phyloP scores from a whole-genome alignment of 2,113 vertebrate genomes.

The Oxygymnocypris stewartii region DNA sequence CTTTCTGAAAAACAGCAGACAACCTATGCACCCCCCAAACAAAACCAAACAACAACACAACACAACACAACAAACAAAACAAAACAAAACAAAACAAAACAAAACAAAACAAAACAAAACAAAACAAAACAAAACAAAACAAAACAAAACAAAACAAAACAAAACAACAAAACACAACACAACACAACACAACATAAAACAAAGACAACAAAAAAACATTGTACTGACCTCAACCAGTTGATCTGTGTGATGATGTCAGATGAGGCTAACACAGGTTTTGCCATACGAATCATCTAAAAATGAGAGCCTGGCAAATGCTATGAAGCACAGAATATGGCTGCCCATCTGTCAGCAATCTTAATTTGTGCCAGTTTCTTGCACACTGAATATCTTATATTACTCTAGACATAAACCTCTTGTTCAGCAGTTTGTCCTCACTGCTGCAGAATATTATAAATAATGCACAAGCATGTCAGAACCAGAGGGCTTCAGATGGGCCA shows the following conservation, averaged over 20 bases:
- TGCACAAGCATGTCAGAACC: constrained; percentile 6
- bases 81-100: no score
- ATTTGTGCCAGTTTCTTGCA: constrained; percentile 29
- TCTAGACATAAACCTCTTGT: constrained; percentile 42
- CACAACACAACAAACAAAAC: no score
- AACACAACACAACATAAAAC: no score
- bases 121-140: no score
- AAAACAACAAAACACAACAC: no score
- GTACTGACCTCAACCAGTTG: background rate
- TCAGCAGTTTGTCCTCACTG: constrained; percentile 21
- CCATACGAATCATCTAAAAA: background rate
- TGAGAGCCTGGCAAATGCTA: constrained; percentile 28
- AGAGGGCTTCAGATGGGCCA: background rate
- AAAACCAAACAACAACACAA: no score
- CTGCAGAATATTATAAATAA: constrained; percentile 21
- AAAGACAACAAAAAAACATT: background rate
- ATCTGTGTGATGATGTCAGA: background rate
- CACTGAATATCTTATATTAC: background rate
- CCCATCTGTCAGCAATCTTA: constrained; percentile 51
- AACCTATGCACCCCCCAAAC: no score
- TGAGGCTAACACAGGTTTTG: background rate
- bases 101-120: no score
- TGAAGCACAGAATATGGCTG: constrained; percentile 23
- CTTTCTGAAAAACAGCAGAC: background rate
- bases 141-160: no score